phyloP scores from a whole-genome alignment of 2,888 invertebrate species.

The Teleiodes luculella region DNA sequence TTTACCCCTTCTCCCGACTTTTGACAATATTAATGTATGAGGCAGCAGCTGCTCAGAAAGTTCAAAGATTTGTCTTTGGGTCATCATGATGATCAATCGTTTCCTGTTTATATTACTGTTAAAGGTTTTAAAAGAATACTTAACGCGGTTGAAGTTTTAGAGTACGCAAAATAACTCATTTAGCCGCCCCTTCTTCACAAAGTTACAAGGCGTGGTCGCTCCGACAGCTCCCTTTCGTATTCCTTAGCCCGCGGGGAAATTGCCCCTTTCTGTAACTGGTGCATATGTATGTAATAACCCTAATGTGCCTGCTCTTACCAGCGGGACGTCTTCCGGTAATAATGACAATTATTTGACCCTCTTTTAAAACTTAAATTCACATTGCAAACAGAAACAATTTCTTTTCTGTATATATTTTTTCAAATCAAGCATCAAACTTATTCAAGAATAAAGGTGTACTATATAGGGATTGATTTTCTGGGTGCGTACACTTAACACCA shows the following conservation, averaged over 20 bases:
- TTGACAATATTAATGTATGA: constrained; percentile 15
- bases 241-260: constrained; percentile 59
- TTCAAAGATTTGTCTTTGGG: neutral
- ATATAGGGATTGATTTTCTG: neutral
- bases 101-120: neutral
- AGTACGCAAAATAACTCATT: constrained; percentile 21
- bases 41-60: constrained; percentile 11
- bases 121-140: too few relatives aligned
- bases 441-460: neutral
- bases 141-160: too few relatives aligned
- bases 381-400: neutral
- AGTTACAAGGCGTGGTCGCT: constrained; percentile 62
- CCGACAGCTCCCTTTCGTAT: constrained; percentile 52
- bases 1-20: constrained; percentile 40
- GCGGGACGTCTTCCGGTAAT: constrained; percentile 65
- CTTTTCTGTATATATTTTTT: neutral
- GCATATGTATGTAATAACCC: constrained; percentile 59
- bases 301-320: constrained; percentile 50
- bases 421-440: neutral
- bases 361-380: constrained; percentile 3
- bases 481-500: constrained; percentile 2
- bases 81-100: neutral
- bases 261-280: constrained; percentile 64
- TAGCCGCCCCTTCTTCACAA: constrained; percentile 34
- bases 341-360: constrained; percentile 27